Conservation (phyloP, 2,888 invertebrate genomes). For the Stomorhina lunata region DNA sequence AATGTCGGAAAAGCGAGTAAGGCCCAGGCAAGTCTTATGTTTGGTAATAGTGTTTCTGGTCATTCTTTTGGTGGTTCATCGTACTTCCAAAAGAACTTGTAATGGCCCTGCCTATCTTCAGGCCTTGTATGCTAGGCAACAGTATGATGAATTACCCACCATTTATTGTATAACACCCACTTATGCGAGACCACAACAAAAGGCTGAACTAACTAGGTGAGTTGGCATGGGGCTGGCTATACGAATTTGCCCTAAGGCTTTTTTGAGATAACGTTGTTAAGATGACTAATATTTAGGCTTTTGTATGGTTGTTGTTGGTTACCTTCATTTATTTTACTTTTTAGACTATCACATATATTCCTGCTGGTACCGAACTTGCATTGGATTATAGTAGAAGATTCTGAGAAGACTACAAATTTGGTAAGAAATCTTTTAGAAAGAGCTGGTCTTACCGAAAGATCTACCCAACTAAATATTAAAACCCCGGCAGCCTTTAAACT, state of each 20-base stretch:
- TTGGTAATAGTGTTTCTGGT: slow-evolving; percentile 75
- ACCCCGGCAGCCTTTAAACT: slow-evolving; percentile 87
- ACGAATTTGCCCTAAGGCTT: no score
- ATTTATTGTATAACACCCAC: slow-evolving; percentile 97
- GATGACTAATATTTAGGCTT: not conserved
- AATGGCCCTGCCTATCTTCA: slow-evolving; percentile 75
- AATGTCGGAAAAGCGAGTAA: slow-evolving; percentile 78
- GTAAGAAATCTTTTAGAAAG: slow-evolving; percentile 86
- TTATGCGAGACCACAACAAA: slow-evolving; percentile 92
- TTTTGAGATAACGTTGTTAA: no score
- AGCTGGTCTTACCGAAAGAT: slow-evolving; percentile 77
- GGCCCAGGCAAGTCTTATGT: slow-evolving; percentile 77
- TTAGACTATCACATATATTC: slow-evolving; percentile 91
- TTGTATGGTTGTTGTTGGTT: no score
- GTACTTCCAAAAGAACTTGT: slow-evolving; percentile 74
- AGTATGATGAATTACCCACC: slow-evolving; percentile 81
- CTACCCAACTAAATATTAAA: slow-evolving; percentile 84
- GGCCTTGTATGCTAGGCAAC: slow-evolving; percentile 70
- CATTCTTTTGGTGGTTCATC: slow-evolving; percentile 75
- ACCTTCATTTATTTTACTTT: not conserved
- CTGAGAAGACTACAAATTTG: slow-evolving; percentile 82
- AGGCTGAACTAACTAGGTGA: slow-evolving; percentile 94
- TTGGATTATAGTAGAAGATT: slow-evolving; percentile 97
- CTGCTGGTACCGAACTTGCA: slow-evolving; percentile 92
- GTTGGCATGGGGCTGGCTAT: slow-evolving; percentile 24